A percentile compares a stretch with the other conserved stretches of the same genome.
These are phyloP conservation scores for Naso thynnoides DNA, from an alignment of 2,797 vertebrate genomes.

Conservation along the genomic window DNA sequence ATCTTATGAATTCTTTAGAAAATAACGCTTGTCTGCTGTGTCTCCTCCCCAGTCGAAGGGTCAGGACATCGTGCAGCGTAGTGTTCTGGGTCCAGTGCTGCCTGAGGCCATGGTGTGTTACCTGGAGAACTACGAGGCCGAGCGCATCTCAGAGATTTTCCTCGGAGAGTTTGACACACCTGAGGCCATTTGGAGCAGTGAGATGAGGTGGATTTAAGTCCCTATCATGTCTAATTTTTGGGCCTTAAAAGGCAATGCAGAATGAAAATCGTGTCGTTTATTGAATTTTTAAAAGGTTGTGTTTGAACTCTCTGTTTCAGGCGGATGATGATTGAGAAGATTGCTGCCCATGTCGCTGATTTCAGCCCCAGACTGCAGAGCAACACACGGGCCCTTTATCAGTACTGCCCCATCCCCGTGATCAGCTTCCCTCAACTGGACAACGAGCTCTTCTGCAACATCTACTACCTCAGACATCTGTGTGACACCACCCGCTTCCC, in stretches of 20 bases:
- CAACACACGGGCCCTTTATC: slow-evolving; percentile 97
- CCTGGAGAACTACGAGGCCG: slow-evolving; percentile 97
- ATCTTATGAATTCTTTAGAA: background rate
- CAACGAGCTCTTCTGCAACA: slow-evolving; percentile 98
- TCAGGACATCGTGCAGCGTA: slow-evolving; percentile 96
- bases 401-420: slow-evolving; percentile 97
- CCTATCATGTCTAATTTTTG: background rate
- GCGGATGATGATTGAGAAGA: slow-evolving; percentile 99
- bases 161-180: slow-evolving; percentile 99
- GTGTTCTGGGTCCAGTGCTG: slow-evolving; percentile 94
- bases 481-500: slow-evolving; percentile 95
- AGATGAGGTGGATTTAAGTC: slow-evolving; percentile 91
- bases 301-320: slow-evolving; percentile 71
- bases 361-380: slow-evolving; percentile 98
- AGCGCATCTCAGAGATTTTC: slow-evolving; percentile 98
- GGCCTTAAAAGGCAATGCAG: background rate
- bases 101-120: slow-evolving; percentile 99
- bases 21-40: background rate
- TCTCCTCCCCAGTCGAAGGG: slow-evolving; percentile 89
- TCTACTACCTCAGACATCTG: slow-evolving; percentile 99
- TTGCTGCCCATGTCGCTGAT: slow-evolving; percentile 96
- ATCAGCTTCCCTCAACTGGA: slow-evolving; percentile 98
- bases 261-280: background rate
- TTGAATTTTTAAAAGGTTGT: background rate
- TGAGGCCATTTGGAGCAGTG: slow-evolving; percentile 99